Conservation (phyloP, 2,797 vertebrate genomes). For the Intellagama lesueurii region DNA sequence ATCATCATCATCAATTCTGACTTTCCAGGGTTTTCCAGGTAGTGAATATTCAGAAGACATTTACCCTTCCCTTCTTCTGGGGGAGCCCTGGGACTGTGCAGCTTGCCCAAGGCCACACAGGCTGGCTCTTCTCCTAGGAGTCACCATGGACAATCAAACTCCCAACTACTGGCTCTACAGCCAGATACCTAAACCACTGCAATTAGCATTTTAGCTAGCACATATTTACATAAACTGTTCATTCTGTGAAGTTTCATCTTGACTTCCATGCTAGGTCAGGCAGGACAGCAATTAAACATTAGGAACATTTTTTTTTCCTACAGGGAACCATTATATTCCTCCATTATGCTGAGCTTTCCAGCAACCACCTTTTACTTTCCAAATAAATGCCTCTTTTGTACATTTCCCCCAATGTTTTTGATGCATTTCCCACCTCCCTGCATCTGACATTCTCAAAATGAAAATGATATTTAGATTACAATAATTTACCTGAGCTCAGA, state of each 20-base stretch:
- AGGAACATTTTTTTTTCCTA: neutral
- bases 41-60: no score
- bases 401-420: neutral
- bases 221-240: neutral
- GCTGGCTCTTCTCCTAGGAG: no score
- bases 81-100: no score
- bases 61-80: no score
- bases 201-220: no score
- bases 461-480: slow-evolving; percentile 39
- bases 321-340: neutral
- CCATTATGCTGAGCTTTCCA: neutral
- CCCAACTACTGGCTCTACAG: no score
- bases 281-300: neutral
- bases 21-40: no score
- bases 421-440: neutral
- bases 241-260: neutral
- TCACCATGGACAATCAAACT: no score
- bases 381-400: slow-evolving; percentile 1
- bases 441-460: slow-evolving; percentile 32
- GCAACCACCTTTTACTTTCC: neutral
- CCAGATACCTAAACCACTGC: no score
- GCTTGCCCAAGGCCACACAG: no score
- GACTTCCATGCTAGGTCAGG: neutral
- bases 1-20: no score
- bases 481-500: slow-evolving; percentile 41